Evolutionary conservation across 2,113 vertebrate genomes (phyloP).

Genomic region (Gobio gobio): DNA sequence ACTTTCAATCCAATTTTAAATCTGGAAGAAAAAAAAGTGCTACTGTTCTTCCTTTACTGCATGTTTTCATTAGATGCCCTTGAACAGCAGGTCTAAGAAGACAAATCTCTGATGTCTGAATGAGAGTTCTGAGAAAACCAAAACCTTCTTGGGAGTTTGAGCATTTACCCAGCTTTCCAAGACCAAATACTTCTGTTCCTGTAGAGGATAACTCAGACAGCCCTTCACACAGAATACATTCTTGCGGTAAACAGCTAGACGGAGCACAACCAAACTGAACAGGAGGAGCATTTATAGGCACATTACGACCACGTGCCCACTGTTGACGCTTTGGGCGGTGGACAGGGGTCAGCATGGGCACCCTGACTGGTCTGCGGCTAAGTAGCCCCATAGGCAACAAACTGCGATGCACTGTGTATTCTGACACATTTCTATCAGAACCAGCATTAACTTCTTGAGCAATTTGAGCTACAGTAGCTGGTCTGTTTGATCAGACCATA

Average conservation of each 20-base stretch:
- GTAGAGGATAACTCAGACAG: neutral
- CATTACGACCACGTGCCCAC: no score
- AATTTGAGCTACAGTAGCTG: no score
- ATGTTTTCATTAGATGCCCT: neutral
- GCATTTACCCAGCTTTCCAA: neutral
- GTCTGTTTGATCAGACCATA: no score
- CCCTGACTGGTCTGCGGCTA: no score
- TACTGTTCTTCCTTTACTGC: neutral
- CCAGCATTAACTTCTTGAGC: no score
- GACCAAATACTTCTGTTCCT: neutral
- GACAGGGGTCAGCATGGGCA: no score
- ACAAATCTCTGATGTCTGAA: neutral
- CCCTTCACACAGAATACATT: neutral
- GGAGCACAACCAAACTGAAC: neutral
- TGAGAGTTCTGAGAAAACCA: slow-evolving; percentile 3
- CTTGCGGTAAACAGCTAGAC: neutral
- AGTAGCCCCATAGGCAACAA: no score
- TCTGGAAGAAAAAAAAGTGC: neutral
- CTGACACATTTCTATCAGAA: no score
- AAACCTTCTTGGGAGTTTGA: neutral
- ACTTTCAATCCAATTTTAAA: neutral
- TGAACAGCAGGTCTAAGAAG: slow-evolving; percentile 17
- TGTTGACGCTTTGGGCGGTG: no score
- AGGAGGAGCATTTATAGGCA: neutral
- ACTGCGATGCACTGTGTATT: no score